A percentile compares a stretch with the other conserved stretches of the same genome.
Evolutionary conservation across 2,888 invertebrate genomes (phyloP).

Genomic region (Chymomyza caudatula): DNA sequence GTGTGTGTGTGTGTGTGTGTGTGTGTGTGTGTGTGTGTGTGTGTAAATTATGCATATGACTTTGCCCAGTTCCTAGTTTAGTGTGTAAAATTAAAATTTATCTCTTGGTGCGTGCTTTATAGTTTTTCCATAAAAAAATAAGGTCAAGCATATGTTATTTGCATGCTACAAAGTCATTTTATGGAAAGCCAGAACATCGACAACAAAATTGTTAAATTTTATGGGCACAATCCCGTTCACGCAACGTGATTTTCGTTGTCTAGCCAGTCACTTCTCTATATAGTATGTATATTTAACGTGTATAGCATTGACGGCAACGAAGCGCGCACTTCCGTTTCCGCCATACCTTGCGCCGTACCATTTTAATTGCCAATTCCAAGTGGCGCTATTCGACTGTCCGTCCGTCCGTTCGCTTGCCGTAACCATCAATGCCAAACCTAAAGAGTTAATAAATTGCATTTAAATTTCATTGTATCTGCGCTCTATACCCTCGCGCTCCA

Average conservation of each 20-base stretch:
- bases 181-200: background rate
- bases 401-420: background rate
- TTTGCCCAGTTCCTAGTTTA: conserved; percentile 30
- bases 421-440: background rate
- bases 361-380: conserved; percentile 3
- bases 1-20: background rate
- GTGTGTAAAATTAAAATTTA: conserved; percentile 61
- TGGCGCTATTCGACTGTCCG: background rate
- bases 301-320: background rate
- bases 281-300: background rate
- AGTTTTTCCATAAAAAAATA: conserved; percentile 30
- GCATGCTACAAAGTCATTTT: conserved; percentile 10
- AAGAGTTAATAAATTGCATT: conserved; percentile 61
- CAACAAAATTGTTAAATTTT: background rate
- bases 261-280: conserved; percentile 8
- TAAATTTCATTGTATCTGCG: conserved; percentile 47
- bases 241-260: conserved; percentile 30
- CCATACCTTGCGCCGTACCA: background rate
- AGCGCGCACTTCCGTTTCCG: conserved; percentile 17
- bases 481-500: background rate
- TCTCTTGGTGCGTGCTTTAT: conserved; percentile 40
- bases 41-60: conserved; percentile 48
- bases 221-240: background rate
- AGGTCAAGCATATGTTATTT: conserved; percentile 32
- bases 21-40: conserved; percentile 2